These are phyloP conservation scores for Apaloderma vittatum DNA, from an alignment of 2,113 vertebrate species.

Conservation along the genomic window DNA sequence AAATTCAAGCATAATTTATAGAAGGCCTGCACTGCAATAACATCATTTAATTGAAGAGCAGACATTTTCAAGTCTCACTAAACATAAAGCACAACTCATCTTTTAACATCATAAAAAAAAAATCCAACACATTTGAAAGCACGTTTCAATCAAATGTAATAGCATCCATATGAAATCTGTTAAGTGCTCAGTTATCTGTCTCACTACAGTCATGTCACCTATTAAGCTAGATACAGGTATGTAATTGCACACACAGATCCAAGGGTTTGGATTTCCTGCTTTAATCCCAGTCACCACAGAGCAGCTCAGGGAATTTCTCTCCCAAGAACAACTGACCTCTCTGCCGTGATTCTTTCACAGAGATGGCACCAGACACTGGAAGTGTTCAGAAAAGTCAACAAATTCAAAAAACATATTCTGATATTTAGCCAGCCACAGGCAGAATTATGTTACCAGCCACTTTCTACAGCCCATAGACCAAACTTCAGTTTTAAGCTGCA, in stretches of 20 bases:
- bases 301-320: background rate
- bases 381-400: background rate
- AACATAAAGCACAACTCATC: background rate
- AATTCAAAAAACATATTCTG: background rate
- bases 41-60: background rate
- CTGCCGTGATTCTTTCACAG: background rate
- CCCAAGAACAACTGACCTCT: background rate
- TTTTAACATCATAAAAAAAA: background rate
- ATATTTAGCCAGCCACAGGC: background rate
- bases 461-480: background rate
- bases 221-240: rapidly evolving
- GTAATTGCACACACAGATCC: background rate
- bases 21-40: background rate
- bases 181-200: background rate
- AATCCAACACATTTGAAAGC: background rate
- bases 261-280: background rate
- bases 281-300: background rate
- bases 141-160: background rate
- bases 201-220: background rate
- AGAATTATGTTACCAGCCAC: background rate
- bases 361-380: background rate
- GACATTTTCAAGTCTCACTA: background rate
- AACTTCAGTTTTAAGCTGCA: background rate
- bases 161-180: background rate
- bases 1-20: background rate